Conservation (phyloP, 2,797 vertebrate species). For the Rhabdomys pumilio region DNA sequence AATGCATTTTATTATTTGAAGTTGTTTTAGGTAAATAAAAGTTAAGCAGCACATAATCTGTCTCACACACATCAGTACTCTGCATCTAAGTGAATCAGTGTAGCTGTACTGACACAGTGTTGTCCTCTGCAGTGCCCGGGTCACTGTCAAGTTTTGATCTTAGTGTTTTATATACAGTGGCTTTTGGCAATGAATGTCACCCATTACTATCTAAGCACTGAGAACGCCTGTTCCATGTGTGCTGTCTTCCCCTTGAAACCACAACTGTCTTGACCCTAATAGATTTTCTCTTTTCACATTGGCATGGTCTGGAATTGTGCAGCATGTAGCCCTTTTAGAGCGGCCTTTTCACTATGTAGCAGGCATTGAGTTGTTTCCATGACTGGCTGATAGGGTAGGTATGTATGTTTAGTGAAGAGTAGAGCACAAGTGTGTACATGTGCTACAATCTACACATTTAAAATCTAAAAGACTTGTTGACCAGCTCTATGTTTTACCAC, state of each 20-base stretch:
- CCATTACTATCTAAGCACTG: too few relatives aligned
- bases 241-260: not conserved
- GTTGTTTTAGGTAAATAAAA: not conserved
- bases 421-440: rapidly evolving
- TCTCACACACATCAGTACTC: not conserved
- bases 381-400: not conserved
- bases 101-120: not conserved
- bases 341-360: not conserved
- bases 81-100: not conserved
- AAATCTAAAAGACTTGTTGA: not conserved
- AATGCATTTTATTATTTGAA: not conserved
- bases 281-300: not conserved
- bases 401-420: not conserved
- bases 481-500: not conserved
- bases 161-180: not conserved
- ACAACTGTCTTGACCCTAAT: not conserved
- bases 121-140: not conserved
- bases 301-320: not conserved
- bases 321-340: not conserved
- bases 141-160: not conserved
- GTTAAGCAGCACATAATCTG: not conserved
- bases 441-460: not conserved
- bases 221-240: not conserved
- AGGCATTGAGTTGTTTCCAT: not conserved
- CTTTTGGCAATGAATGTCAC: not conserved